Conservation (phyloP, 2,888 invertebrate species). For the Ectemnius continuus region DNA sequence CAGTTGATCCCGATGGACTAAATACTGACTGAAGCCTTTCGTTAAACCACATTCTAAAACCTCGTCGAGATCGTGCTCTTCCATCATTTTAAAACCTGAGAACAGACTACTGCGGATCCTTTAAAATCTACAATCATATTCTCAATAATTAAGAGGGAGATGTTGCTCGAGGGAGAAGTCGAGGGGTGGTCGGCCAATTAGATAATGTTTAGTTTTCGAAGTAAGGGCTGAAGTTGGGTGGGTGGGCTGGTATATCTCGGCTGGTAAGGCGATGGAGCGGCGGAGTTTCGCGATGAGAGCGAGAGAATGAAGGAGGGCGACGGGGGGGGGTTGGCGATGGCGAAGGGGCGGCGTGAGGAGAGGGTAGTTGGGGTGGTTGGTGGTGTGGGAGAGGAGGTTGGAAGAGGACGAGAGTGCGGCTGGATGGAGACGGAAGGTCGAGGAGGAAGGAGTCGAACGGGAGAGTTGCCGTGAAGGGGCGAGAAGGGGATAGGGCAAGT, state of each 20-base stretch:
- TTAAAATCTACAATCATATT: too few relatives aligned
- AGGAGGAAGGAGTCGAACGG: constrained; percentile 58
- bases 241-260: constrained; percentile 47
- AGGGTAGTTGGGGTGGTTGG: constrained; percentile 31
- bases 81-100: too few relatives aligned
- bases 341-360: too few relatives aligned
- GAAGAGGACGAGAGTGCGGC: constrained; percentile 40
- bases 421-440: constrained; percentile 47
- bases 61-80: too few relatives aligned
- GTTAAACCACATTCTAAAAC: too few relatives aligned
- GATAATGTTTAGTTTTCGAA: constrained; percentile 60
- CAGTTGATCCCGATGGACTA: neutral
- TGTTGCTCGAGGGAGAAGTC: neutral
- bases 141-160: too few relatives aligned
- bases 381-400: constrained; percentile 36
- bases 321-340: constrained; percentile 39
- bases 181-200: constrained; percentile 34
- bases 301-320: constrained; percentile 60
- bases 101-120: too few relatives aligned
- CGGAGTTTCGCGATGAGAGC: constrained; percentile 66
- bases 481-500: constrained; percentile 63
- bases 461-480: constrained; percentile 33
- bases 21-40: too few relatives aligned
- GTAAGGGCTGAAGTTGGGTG: constrained; percentile 55
- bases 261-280: constrained; percentile 63